A percentile compares a stretch with the other conserved stretches of the same genome.
These are phyloP conservation scores for Hippocampus kuda DNA, from an alignment of 2,797 vertebrate species.

Conservation along the genomic window DNA sequence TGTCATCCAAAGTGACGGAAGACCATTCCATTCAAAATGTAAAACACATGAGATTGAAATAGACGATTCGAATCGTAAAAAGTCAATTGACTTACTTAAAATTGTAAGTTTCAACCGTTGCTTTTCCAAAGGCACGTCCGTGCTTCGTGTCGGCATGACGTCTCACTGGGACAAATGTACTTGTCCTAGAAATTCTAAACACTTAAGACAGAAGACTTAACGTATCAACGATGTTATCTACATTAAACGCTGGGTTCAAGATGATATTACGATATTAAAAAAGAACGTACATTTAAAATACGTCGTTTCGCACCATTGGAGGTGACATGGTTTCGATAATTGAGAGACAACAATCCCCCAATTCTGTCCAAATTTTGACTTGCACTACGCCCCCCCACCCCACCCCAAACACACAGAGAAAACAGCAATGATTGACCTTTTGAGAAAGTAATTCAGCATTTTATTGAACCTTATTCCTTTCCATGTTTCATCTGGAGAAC, in stretches of 20 bases:
- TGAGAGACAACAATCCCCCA: background rate
- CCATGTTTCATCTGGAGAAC: conserved; percentile 53
- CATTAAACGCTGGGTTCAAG: background rate
- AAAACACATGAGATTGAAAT: conserved; percentile 16
- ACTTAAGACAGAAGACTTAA: conserved; percentile 4
- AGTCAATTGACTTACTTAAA: background rate
- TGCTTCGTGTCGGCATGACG: conserved; percentile 29
- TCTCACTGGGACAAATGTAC: conserved; percentile 45
- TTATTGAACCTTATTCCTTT: conserved; percentile 58
- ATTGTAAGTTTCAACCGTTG: background rate
- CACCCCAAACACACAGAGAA: conserved; percentile 5
- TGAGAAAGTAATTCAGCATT: conserved; percentile 64
- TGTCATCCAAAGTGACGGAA: conserved; percentile 58
- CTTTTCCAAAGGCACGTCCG: background rate
- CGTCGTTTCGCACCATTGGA: background rate
- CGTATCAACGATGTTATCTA: background rate
- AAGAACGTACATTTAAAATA: background rate
- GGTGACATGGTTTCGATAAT: conserved; percentile 3
- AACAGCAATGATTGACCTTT: conserved; percentile 25
- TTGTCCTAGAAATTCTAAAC: conserved; percentile 51
- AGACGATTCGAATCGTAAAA: background rate
- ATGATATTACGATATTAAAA: background rate
- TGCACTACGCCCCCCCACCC: too few relatives aligned
- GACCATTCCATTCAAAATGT: conserved; percentile 65
- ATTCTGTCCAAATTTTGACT: background rate